Base-by-base conservation (phyloP, 2,113 vertebrate genomes). In the Anseranas semipalmata region DNA sequence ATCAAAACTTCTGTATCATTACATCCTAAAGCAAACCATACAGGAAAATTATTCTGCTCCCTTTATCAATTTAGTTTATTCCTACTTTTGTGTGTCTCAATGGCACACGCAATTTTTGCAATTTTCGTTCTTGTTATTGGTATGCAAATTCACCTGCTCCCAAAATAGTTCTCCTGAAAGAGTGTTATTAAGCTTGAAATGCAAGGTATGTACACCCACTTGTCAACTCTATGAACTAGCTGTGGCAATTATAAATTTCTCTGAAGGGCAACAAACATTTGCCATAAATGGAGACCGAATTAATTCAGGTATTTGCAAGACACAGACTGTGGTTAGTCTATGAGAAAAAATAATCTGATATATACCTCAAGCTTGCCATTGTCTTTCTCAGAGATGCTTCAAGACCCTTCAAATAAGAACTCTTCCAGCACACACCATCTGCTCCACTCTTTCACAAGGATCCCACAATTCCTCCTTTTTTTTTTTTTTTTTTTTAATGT, bases 131-230 rank as follows among this genome's bases (percentile, higher is more conserved):
- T 59, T 76, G 82, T 89, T 84, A 86, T 92, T 77, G 85, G 70
- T 96, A 92, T 96, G 75, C 92, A 96, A 95, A 89, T 89, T 85
- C 66, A 91, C 82, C 53, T 94, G 76, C 60, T 91, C 75, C 55
- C n/a, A 97, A 91, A 95, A 92, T 83, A 93, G 56, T 75, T 96
- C 78, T 95, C 32, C 52, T 91, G 80, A 86, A 86, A 90, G 50
- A 75, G 81, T 89, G 48, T 56, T 86, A 87, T 85, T 97, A 74
- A 80, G 68, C 85, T 97, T 84, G 87, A 94, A 87, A 92, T 88
- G 63, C 55, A 91, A 82, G 75, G 78, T 83, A 43, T 62, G 84
- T 45, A 90, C 72, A 85, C 53, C 88, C 77, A 71, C 90, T 77
- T 94, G 52, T 93, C 80, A 96, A 43, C 58, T 74, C 74, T 78